phyloP scores from a whole-genome alignment of 2,888 invertebrate species.

The Mimumesa dahlbomi region DNA sequence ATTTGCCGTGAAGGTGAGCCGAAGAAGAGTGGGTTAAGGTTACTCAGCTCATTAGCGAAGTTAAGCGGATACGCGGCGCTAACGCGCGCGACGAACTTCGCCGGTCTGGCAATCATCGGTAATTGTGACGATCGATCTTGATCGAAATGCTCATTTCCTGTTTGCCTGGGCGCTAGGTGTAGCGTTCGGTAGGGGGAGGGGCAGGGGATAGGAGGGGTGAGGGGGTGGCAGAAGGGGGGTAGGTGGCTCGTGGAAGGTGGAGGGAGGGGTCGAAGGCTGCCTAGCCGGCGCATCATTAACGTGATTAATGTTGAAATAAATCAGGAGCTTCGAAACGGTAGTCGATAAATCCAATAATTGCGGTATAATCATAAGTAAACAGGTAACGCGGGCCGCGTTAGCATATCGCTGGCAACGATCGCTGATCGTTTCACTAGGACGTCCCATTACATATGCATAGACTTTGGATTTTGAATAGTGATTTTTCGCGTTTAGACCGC shows the following conservation, averaged over 20 bases:
- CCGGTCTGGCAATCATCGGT: constrained; percentile 67
- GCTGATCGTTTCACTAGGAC: constrained; percentile 14
- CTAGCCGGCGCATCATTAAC: constrained; percentile 78
- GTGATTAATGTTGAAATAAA: constrained; percentile 80
- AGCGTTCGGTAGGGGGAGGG: constrained; percentile 28
- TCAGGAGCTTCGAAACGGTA: constrained; percentile 77
- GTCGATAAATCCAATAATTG: constrained; percentile 80
- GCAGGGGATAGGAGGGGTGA: constrained; percentile 45
- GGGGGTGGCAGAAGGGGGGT: constrained; percentile 45
- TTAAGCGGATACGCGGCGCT: constrained; percentile 57
- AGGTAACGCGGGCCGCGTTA: constrained; percentile 66
- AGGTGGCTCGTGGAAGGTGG: constrained; percentile 62
- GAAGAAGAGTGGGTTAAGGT: constrained; percentile 62
- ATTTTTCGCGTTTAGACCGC: constrained; percentile 35
- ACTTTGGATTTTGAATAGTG: constrained; percentile 34
- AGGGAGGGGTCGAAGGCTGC: constrained; percentile 68
- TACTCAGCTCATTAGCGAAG: constrained; percentile 64
- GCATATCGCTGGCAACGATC: constrained; percentile 62
- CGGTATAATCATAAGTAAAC: constrained; percentile 80
- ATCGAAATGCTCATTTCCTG: constrained; percentile 79
- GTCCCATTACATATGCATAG: constrained; percentile 51
- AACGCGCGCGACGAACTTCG: constrained; percentile 50
- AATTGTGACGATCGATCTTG: constrained; percentile 78
- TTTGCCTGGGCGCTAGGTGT: constrained; percentile 69
- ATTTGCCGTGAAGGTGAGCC: constrained; percentile 45